Evolutionary conservation across 2,797 vertebrate genomes (phyloP), one percentile per base, ranked within the genome.

Genomic region (Myotis vivesi): DNA sequence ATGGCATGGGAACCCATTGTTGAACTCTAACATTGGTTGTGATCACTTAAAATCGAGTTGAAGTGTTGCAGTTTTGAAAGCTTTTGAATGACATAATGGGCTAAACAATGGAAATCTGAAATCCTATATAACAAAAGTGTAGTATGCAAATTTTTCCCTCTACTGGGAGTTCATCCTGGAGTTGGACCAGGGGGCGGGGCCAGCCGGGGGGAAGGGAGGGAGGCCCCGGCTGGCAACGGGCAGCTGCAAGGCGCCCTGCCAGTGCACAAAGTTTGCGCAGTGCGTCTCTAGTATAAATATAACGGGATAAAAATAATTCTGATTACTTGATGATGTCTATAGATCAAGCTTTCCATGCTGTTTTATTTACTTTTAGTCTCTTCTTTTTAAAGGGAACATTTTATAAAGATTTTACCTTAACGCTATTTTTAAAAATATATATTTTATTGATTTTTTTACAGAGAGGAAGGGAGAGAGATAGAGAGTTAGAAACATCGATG

Each of bases 91-190:
- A 73, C 5, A 7, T 41, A 86, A 41, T 55, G 68, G 62, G 17
- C 22, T 53, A 89, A 91, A 80, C 62, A 93, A 72, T 38, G 20
- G n/a, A 81, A 89, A 89, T 17, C 7, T 73, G n/a, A 94, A 77
- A 64, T 75, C 36, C 55, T 57, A 25, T 57, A 57, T 57, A 57
- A 57, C 25, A 25, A 11, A 57, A 57, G 55, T 57, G 4, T 23
- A 10, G 9, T 57, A 57, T 57, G 55, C 55, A 57, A 57, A 57
- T 4, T 57, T 55, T 2, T 9, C 23, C 55, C 23, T 57, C 23
- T 1, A 57, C 55, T 23, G 10, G 22, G 23, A 57, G 23, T 57
- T 57, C 55, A 57, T 57, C 55, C 55, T 57, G 23, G 55, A 57
- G 49, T 49, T 49, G 15, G 15, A 49, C 49, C 55, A 7, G 23